phyloP scores from a whole-genome alignment of 1,140 invertebrate genomes.

The Euura saliciscinereae region DNA sequence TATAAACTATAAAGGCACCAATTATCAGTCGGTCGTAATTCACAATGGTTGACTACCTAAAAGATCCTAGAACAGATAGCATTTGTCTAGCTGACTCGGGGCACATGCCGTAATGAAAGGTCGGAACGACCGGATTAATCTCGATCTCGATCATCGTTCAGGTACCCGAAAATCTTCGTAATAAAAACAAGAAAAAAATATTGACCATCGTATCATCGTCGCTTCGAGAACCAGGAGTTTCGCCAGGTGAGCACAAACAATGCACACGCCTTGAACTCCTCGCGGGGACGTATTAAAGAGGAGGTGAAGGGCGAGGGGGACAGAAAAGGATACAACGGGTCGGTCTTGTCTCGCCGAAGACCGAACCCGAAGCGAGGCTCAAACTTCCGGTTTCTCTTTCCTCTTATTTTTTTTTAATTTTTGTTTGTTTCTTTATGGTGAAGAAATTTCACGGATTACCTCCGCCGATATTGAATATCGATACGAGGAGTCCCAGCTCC shows the following conservation, averaged over 20 bases:
- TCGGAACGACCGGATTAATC: not conserved
- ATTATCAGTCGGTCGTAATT: conserved; percentile 2
- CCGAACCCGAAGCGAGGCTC: not conserved
- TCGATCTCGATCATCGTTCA: not conserved
- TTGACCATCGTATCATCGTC: too few species aligned
- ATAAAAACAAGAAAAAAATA: too few species aligned
- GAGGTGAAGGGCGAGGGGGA: not conserved
- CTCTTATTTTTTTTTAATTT: not conserved
- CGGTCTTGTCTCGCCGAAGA: not conserved
- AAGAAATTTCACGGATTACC: not conserved
- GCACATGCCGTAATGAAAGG: not conserved
- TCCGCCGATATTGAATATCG: not conserved
- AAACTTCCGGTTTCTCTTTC: not conserved
- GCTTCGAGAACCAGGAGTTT: conserved; percentile 30
- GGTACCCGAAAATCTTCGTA: not conserved
- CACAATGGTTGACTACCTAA: not conserved
- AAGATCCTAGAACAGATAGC: not conserved
- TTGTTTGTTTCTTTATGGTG: not conserved
- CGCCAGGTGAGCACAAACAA: conserved; percentile 49
- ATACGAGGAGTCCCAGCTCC: not conserved
- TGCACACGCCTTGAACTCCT: conserved; percentile 41
- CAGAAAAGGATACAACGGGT: not conserved
- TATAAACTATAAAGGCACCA: not conserved
- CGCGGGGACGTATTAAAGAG: not conserved
- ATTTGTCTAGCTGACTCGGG: not conserved